Percentiles rank a stretch among this genome's conserved stretches.
phyloP scores from a whole-genome alignment of 1,140 invertebrate species.

The Drosophila varians region DNA sequence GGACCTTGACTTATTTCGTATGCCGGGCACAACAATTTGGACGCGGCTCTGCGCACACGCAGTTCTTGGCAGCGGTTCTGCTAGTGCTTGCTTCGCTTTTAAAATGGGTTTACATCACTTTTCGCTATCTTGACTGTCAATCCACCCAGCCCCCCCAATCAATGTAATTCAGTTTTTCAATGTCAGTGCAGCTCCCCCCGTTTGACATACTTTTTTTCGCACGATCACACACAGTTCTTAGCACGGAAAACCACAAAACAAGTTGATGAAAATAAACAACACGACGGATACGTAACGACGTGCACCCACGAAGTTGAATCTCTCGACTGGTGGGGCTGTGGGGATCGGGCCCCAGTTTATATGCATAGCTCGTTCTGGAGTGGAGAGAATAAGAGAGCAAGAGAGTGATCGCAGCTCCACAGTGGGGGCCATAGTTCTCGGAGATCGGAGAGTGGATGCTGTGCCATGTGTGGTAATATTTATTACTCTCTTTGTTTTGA shows the following conservation, averaged over 20 bases:
- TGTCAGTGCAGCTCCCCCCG: conserved; percentile 28
- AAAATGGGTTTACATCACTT: conserved; percentile 12
- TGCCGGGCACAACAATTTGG: conserved; percentile 47
- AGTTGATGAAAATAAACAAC: not conserved
- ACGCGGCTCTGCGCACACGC: conserved; percentile 30
- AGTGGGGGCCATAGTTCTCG: not conserved
- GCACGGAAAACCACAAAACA: conserved; percentile 4
- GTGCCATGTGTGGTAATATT: not conserved
- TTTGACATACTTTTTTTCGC: conserved; percentile 47
- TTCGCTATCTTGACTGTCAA: not conserved
- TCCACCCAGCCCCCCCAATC: conserved; percentile 19
- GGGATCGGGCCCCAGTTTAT: not conserved
- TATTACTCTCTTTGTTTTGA: too few species aligned
- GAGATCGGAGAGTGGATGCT: not conserved
- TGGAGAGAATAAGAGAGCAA: not conserved
- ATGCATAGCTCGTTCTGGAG: not conserved
- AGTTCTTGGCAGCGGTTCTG: conserved; percentile 24
- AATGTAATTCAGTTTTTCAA: conserved; percentile 35
- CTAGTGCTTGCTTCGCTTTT: not conserved
- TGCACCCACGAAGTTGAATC: conserved; percentile 2
- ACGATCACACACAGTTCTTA: conserved; percentile 33
- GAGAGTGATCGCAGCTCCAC: conserved; percentile 3
- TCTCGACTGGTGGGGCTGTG: conserved; percentile 14
- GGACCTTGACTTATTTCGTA: conserved; percentile 78
- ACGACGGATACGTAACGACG: not conserved